Conservation (phyloP, 2,797 vertebrate genomes). For the Martes flavigula region DNA sequence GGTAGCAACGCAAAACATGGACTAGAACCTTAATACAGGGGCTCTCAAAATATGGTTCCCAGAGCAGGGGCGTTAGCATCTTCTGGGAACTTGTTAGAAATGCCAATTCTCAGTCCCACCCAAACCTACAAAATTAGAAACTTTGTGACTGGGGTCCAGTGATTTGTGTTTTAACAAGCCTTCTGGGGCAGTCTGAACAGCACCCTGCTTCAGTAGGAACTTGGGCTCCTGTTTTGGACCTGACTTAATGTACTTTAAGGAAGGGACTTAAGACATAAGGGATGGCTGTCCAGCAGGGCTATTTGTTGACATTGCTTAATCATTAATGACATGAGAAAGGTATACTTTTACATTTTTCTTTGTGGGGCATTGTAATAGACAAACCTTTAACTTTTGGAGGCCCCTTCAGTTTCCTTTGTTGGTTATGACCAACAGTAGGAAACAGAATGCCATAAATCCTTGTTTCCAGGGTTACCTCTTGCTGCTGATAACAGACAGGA, state of each 20-base stretch:
- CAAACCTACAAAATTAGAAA: neutral
- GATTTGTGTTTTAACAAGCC: neutral
- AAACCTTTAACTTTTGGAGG: slow-evolving; percentile 18
- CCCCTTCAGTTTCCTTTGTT: slow-evolving; percentile 28
- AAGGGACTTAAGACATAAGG: neutral
- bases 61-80: neutral
- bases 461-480: slow-evolving; percentile 88
- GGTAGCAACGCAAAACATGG: neutral
- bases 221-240: neutral
- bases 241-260: neutral
- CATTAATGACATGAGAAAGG: neutral
- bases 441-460: slow-evolving; percentile 52
- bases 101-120: neutral
- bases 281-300: neutral
- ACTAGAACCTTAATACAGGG: neutral
- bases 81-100: neutral
- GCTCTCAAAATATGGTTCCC: neutral
- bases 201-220: neutral
- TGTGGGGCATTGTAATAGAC: neutral
- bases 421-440: neutral
- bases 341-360: neutral
- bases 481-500: slow-evolving; percentile 86
- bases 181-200: neutral
- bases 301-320: neutral
- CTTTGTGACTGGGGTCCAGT: neutral